phyloP scores from a whole-genome alignment of 1,140 invertebrate genomes.

The Drosophila willistoni region DNA sequence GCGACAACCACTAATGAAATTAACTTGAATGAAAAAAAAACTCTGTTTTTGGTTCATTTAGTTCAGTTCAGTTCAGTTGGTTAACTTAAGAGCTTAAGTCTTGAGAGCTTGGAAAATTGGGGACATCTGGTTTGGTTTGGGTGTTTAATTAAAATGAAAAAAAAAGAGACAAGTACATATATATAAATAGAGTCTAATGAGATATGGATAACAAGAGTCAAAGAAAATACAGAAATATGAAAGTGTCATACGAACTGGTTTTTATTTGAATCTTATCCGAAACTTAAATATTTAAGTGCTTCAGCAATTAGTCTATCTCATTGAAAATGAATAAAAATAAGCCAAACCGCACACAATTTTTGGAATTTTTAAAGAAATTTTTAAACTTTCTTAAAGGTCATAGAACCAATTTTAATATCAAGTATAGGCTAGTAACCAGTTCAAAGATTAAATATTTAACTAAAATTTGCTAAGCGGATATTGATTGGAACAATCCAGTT shows the following conservation, averaged over 20 bases:
- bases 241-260: background rate
- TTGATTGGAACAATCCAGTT: too few species aligned
- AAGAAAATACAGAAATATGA: background rate
- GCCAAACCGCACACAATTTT: too few species aligned
- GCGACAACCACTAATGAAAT: conserved; percentile 19
- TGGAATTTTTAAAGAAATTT: too few species aligned
- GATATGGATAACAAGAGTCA: conserved; percentile 1
- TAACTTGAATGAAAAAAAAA: conserved; percentile 14
- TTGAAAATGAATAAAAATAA: too few species aligned
- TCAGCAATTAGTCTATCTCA: too few species aligned
- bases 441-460: too few species aligned
- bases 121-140: conserved; percentile 12
- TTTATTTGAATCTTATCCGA: background rate
- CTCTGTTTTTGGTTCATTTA: conserved; percentile 11
- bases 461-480: too few species aligned
- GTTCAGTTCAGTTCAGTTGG: conserved; percentile 1
- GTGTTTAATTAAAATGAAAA: conserved; percentile 9
- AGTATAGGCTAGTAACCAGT: too few species aligned
- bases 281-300: background rate
- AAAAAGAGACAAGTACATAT: background rate
- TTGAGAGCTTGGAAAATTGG: background rate
- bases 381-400: too few species aligned
- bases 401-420: too few species aligned
- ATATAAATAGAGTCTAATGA: background rate
- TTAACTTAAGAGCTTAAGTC: conserved; percentile 3